Evolutionary conservation across 53 echinoderm and acorn worm species (phyloP).

Genomic region (Pentamera pediparva): DNA sequence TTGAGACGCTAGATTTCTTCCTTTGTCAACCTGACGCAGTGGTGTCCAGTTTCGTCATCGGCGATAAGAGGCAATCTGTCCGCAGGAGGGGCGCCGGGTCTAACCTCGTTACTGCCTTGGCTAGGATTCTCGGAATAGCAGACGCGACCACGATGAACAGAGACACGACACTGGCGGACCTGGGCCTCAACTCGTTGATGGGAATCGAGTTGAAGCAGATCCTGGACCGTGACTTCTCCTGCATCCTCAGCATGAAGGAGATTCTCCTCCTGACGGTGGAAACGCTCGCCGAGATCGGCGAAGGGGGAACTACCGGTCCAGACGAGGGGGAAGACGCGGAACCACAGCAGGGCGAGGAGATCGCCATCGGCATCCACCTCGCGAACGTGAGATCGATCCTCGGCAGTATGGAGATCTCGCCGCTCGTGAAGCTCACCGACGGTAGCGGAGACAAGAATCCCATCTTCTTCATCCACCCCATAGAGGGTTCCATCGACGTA

Average conservation of each 20-base stretch:
- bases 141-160: conserved; percentile 45
- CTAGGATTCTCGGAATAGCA: conserved; percentile 48
- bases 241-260: conserved; percentile 53
- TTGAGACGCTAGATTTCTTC: conserved; percentile 51
- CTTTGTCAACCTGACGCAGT: too few species aligned
- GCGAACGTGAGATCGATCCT: conserved; percentile 39
- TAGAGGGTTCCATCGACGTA: conserved; percentile 49
- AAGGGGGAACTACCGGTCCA: not conserved
- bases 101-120: conserved; percentile 34
- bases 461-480: conserved; percentile 54
- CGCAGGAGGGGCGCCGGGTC: conserved; percentile 19
- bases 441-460: conserved; percentile 8
- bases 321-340: too few species aligned
- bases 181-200: conserved; percentile 67
- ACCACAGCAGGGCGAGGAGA: too few species aligned
- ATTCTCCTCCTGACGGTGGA: conserved; percentile 49
- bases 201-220: conserved; percentile 63
- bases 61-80: conserved; percentile 17
- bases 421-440: too few species aligned
- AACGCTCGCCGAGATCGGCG: conserved; percentile 42
- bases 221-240: too few species aligned
- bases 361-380: conserved; percentile 27
- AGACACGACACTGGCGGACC: conserved; percentile 52
- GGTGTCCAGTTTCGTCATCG: conserved; percentile 48
- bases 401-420: conserved; percentile 2